phyloP scores from a whole-genome alignment of 2,113 vertebrate species.

The Orthonyx spaldingii region DNA sequence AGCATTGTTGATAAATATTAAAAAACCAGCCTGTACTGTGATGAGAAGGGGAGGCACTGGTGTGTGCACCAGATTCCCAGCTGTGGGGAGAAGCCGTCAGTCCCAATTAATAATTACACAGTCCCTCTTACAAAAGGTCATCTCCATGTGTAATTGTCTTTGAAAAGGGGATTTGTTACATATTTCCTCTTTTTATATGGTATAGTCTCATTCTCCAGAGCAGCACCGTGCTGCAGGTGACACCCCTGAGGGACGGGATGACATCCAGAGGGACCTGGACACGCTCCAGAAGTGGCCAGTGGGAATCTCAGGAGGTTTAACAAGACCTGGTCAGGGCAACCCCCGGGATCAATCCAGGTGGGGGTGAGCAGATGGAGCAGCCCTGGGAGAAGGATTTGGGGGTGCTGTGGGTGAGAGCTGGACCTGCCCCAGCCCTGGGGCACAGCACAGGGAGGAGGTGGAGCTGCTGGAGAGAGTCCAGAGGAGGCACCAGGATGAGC shows the following conservation, averaged over 20 bases:
- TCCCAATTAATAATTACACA: not conserved
- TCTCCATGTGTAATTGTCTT: not conserved
- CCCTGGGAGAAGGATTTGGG: not conserved
- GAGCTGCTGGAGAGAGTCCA: not conserved
- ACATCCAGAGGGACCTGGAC: not conserved
- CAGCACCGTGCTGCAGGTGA: not conserved
- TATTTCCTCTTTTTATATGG: not conserved
- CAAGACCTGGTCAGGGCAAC: not conserved
- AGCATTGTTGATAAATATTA: not conserved
- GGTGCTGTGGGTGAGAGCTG: not conserved
- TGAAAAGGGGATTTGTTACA: not conserved
- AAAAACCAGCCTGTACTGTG: not conserved
- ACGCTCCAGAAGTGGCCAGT: not conserved
- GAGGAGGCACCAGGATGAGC: not conserved
- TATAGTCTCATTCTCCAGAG: not conserved
- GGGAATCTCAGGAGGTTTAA: not conserved
- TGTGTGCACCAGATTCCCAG: not conserved
- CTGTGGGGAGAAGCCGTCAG: not conserved
- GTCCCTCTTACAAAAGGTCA: not conserved
- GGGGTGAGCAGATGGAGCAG: not conserved
- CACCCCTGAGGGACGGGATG: not conserved
- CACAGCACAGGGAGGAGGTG: not conserved
- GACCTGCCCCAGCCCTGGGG: not conserved
- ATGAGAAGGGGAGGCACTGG: not conserved
- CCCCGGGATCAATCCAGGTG: accelerated